Evolutionary conservation across 2,888 invertebrate genomes (phyloP).

Genomic region (Phytoseiulus persimilis): DNA sequence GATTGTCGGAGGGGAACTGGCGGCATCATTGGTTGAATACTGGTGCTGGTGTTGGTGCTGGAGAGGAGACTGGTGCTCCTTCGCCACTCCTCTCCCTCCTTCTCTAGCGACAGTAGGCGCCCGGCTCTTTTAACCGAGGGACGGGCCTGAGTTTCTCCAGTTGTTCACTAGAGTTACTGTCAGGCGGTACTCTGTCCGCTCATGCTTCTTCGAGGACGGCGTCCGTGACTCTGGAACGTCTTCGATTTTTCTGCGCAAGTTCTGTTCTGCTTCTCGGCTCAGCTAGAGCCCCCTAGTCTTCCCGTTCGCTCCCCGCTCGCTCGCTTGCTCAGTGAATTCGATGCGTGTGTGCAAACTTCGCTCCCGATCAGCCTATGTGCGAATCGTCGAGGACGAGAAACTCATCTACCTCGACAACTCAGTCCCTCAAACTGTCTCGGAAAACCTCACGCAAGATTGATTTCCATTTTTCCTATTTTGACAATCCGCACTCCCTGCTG

Average conservation of each 20-base stretch:
- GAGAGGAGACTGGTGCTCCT: background rate
- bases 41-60: background rate
- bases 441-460: background rate
- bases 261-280: background rate
- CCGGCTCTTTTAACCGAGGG: background rate
- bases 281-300: too few species aligned
- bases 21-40: background rate
- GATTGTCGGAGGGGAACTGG: background rate
- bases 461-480: background rate
- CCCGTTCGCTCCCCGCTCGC: background rate
- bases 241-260: background rate
- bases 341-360: background rate
- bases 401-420: background rate
- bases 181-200: background rate
- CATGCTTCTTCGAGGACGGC: background rate
- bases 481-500: background rate
- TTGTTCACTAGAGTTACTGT: background rate
- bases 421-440: background rate
- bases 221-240: background rate
- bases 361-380: background rate
- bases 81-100: slow-evolving; percentile 5
- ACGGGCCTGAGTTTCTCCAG: background rate
- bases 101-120: slow-evolving; percentile 5
- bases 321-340: background rate
- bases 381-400: background rate